A percentile compares a stretch with the other conserved stretches of the same genome.
These are phyloP conservation scores for Ptychodera flava DNA, from an alignment of 35 echinoderm and acorn worm species.

Conservation along the genomic window DNA sequence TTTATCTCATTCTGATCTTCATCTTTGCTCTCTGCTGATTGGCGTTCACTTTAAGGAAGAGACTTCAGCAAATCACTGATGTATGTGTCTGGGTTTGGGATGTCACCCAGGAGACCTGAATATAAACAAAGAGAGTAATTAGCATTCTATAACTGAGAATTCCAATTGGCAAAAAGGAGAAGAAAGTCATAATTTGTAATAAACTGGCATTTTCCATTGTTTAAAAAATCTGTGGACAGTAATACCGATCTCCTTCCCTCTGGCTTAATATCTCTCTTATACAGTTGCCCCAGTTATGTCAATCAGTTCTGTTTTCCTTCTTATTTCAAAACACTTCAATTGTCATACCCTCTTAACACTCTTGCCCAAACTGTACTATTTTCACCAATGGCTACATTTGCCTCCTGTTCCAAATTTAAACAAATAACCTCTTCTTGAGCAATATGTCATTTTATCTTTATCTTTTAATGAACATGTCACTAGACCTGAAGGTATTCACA, in stretches of 20 bases:
- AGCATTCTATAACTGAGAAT: background rate
- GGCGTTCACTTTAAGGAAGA: slow-evolving; percentile 56
- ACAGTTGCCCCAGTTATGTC: too few relatives aligned
- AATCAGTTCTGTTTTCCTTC: too few relatives aligned
- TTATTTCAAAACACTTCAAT: background rate
- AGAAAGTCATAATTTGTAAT: background rate
- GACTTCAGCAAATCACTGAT: slow-evolving; percentile 62
- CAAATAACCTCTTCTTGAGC: background rate
- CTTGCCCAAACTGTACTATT: background rate
- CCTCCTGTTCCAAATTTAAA: background rate
- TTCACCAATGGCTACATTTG: background rate
- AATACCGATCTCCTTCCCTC: too few relatives aligned
- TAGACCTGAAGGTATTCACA: too few relatives aligned
- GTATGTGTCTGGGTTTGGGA: slow-evolving; percentile 76
- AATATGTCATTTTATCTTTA: too few relatives aligned
- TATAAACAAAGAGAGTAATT: slow-evolving; percentile 11
- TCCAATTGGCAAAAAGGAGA: background rate
- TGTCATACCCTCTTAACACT: background rate
- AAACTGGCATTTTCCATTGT: background rate
- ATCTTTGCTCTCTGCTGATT: too few relatives aligned
- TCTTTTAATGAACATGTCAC: too few relatives aligned
- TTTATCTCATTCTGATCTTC: too few relatives aligned
- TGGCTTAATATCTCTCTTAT: too few relatives aligned
- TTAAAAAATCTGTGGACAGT: background rate
- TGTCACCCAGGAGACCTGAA: slow-evolving; percentile 73